Conservation (phyloP, 2,888 invertebrate species). For the Mantis religiosa region DNA sequence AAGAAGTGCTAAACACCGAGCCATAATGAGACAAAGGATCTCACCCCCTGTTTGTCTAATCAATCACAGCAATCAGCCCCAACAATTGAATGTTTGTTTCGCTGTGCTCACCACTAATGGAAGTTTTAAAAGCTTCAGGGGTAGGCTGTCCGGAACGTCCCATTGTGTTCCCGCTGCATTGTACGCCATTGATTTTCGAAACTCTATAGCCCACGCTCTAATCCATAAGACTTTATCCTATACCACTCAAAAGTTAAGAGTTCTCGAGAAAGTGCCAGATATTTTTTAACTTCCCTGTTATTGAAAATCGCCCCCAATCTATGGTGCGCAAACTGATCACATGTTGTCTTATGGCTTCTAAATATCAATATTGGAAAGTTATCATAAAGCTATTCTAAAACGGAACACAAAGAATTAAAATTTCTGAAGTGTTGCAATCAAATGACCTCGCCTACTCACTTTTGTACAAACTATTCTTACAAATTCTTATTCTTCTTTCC, state of each 20-base stretch:
- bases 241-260: background rate
- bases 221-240: background rate
- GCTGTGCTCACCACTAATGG: background rate
- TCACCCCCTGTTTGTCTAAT: background rate
- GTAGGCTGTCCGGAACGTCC: background rate
- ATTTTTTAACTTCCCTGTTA: background rate
- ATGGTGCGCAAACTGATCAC: background rate
- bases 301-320: background rate
- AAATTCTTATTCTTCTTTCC: too few relatives aligned
- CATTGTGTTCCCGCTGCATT: background rate
- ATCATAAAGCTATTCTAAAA: too few relatives aligned
- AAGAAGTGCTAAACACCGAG: background rate
- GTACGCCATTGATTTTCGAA: background rate
- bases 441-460: too few relatives aligned
- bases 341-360: too few relatives aligned
- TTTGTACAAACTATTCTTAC: too few relatives aligned
- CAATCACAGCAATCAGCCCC: background rate
- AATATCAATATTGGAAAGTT: too few relatives aligned
- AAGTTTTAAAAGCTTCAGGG: background rate
- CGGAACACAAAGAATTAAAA: too few relatives aligned
- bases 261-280: background rate
- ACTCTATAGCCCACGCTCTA: background rate
- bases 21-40: background rate
- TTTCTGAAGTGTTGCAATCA: too few relatives aligned
- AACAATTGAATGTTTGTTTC: background rate